Base-by-base conservation (phyloP, 2,888 invertebrate genomes). In the Exocentrus adspersus region DNA sequence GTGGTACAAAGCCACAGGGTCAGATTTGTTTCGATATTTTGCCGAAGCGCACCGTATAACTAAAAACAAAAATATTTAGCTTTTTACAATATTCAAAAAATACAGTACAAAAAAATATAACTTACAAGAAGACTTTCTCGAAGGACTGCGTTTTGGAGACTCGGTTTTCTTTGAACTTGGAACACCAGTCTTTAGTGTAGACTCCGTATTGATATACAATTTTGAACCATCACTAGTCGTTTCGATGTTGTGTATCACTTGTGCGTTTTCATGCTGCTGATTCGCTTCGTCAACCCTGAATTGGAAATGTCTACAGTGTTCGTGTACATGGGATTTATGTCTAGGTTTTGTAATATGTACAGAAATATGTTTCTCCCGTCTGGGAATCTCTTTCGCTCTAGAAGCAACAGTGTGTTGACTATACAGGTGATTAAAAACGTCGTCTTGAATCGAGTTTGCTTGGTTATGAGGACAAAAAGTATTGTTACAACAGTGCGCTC, bases 1-100 rank as follows among this genome's bases (percentile, higher is more conserved):
- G 70, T 93, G 92, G 76, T 92, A 93, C 14, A 92, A 81, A 14
- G 89, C 85, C 0, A 93, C 93, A 14, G 93, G 92, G 79, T 93
- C 93, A 79, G 85, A 69, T 85, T 79, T 87, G 46, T 69, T 75
- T 48, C 73, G 30, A n/a, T 68, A 42, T 60, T 72, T 73, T 32
- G 65, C 9, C 9, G 60, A 65, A 45, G 32, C 30, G 83, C 89
- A 86, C 77, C 86, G 85, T 60, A 90, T 90, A 79, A 89, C 90
- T 90, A 80, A 58, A 85, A 78, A 62, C 14, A 14, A 48, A 4
- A 30, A 30, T 30, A 3, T 30, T 2, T 30, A 7, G 7, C 30
- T 0, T 30, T 7, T 2, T 30, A n/a, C 2, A 30, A 30, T 0
- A 6, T 0, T 30, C 30, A 37, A 37, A 14, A 37, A 37, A 12